Evolutionary conservation across 1,140 invertebrate species (phyloP).

Genomic region (Chymomyza costata): DNA sequence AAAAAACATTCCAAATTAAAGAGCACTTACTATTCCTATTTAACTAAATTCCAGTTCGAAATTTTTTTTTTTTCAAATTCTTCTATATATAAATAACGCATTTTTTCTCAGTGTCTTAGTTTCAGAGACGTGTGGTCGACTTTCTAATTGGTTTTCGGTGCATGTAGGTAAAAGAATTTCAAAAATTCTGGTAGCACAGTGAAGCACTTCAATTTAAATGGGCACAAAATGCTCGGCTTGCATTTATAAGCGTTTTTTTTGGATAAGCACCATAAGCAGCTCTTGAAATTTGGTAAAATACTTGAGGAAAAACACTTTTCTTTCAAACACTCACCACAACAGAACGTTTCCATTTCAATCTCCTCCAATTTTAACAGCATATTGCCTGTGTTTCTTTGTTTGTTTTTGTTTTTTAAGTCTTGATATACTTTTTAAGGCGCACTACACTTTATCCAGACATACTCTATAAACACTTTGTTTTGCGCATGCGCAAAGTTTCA

Average conservation of each 20-base stretch:
- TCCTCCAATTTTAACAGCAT: conserved; percentile 62
- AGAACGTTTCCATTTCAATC: conserved; percentile 71
- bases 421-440: too few relatives aligned
- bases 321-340: conserved; percentile 66
- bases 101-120: conserved; percentile 1
- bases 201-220: too few relatives aligned
- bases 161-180: too few relatives aligned
- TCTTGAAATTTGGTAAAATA: too few relatives aligned
- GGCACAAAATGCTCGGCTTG: too few relatives aligned
- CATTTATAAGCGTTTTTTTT: too few relatives aligned
- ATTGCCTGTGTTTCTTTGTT: conserved; percentile 9
- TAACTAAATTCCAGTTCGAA: too few relatives aligned
- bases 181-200: too few relatives aligned
- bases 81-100: conserved; percentile 29
- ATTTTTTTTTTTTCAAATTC: conserved; percentile 25
- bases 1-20: too few relatives aligned
- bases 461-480: conserved; percentile 13
- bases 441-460: conserved; percentile 24
- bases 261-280: too few relatives aligned
- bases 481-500: conserved; percentile 45
- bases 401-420: conserved; percentile 9
- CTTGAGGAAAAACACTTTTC: too few relatives aligned
- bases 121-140: conserved; percentile 3
- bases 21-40: too few relatives aligned
- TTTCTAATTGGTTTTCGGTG: conserved; percentile 21